A percentile compares a stretch with the other conserved stretches of the same genome.
Conservation (phyloP, 2,113 vertebrate genomes). For the Elgaria multicarinata region DNA sequence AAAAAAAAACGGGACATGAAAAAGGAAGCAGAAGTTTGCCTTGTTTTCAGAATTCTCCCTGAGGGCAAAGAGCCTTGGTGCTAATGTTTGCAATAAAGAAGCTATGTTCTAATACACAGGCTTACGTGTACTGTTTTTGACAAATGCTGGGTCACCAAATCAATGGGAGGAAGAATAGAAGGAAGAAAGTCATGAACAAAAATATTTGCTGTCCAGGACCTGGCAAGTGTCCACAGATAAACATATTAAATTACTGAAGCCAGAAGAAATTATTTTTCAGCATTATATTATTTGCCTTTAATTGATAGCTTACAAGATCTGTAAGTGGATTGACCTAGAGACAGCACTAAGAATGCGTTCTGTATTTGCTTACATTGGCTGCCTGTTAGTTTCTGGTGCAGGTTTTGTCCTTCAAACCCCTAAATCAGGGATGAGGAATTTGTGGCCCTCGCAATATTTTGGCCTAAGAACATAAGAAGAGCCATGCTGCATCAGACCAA, state of each 20-base stretch:
- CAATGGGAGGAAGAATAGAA: neutral
- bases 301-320: neutral
- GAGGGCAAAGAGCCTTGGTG: neutral
- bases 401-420: too few relatives aligned
- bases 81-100: neutral
- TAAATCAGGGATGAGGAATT: too few relatives aligned
- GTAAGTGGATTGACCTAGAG: too few relatives aligned
- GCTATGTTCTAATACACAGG: slow-evolving; percentile 6
- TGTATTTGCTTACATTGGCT: too few relatives aligned
- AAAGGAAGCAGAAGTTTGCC: neutral
- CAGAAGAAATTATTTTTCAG: neutral
- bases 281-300: neutral
- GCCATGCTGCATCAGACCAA: too few relatives aligned
- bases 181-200: neutral
- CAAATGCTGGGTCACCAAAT: slow-evolving; percentile 19
- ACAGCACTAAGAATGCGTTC: neutral
- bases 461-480: too few relatives aligned
- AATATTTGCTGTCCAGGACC: neutral
- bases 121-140: accelerated
- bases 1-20: neutral
- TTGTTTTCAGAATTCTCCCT: neutral
- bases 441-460: too few relatives aligned
- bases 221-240: neutral
- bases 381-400: too few relatives aligned
- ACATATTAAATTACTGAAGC: neutral